These are phyloP conservation scores for Cichlasoma orientale DNA, from an alignment of 2,797 vertebrate species.

Conservation along the genomic window DNA sequence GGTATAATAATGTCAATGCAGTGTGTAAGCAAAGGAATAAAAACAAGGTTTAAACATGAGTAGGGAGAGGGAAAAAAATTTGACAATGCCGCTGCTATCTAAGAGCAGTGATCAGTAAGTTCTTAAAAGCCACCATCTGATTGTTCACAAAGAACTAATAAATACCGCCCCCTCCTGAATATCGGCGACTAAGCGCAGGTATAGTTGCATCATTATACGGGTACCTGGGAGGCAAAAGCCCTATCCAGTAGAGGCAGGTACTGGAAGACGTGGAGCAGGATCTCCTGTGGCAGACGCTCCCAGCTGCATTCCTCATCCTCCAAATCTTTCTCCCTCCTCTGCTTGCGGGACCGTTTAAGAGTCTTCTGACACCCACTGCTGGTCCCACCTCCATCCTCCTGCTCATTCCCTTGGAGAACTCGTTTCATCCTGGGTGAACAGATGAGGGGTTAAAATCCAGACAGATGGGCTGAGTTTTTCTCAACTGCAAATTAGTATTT, in stretches of 20 bases:
- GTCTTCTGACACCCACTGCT: constrained; percentile 54
- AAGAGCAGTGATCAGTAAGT: background rate
- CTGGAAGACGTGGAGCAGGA: constrained; percentile 92
- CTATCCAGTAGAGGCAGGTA: constrained; percentile 92
- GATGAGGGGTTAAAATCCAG: constrained; percentile 13
- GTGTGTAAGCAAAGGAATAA: background rate
- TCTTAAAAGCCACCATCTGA: background rate
- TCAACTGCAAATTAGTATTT: background rate
- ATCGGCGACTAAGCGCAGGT: background rate
- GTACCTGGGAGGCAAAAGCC: constrained; percentile 86
- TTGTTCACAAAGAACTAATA: background rate
- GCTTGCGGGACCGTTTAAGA: constrained; percentile 61
- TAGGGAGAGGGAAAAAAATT: background rate
- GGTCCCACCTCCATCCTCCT: constrained; percentile 68
- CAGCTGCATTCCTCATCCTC: constrained; percentile 41
- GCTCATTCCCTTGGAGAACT: constrained; percentile 54
- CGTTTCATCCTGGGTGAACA: constrained; percentile 71
- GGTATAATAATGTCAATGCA: background rate
- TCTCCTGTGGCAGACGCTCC: constrained; percentile 86
- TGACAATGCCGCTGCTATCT: background rate
- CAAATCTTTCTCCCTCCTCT: constrained; percentile 48
- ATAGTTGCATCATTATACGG: background rate
- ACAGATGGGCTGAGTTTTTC: background rate
- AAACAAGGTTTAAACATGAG: background rate
- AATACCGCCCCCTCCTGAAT: background rate